These are phyloP conservation scores for Brienomyrus brachyistius DNA, from an alignment of 2,113 vertebrate species.

Conservation along the genomic window DNA sequence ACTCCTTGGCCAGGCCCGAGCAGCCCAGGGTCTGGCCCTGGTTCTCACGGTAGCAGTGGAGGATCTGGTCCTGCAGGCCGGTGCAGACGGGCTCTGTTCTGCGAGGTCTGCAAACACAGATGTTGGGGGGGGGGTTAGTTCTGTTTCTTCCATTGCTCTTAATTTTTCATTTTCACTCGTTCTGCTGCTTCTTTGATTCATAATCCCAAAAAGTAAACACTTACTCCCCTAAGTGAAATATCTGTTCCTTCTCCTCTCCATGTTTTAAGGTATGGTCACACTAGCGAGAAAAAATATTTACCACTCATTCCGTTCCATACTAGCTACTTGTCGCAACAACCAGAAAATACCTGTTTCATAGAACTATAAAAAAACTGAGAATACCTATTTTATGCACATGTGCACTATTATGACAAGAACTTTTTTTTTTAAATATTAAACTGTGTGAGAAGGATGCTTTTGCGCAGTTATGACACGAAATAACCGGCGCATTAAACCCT, in stretches of 20 bases:
- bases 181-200: neutral
- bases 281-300: neutral
- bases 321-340: neutral
- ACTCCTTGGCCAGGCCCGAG: constrained; percentile 79
- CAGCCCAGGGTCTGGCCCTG: constrained; percentile 73
- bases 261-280: neutral
- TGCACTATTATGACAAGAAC: neutral
- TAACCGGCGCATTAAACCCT: neutral
- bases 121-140: neutral
- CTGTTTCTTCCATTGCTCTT: neutral
- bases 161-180: neutral
- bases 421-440: neutral
- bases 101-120: constrained; percentile 53
- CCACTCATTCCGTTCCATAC: neutral
- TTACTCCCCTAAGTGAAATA: neutral
- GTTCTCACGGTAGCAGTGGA: constrained; percentile 78
- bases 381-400: neutral
- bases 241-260: neutral
- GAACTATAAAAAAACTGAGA: neutral
- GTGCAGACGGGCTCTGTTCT: constrained; percentile 69
- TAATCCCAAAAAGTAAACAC: neutral
- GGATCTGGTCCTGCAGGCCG: constrained; percentile 73
- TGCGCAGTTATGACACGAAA: neutral
- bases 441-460: neutral
- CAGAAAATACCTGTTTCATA: neutral